These are phyloP conservation scores for Cephus runcator DNA, from an alignment of 2,888 invertebrate genomes.

Conservation along the genomic window DNA sequence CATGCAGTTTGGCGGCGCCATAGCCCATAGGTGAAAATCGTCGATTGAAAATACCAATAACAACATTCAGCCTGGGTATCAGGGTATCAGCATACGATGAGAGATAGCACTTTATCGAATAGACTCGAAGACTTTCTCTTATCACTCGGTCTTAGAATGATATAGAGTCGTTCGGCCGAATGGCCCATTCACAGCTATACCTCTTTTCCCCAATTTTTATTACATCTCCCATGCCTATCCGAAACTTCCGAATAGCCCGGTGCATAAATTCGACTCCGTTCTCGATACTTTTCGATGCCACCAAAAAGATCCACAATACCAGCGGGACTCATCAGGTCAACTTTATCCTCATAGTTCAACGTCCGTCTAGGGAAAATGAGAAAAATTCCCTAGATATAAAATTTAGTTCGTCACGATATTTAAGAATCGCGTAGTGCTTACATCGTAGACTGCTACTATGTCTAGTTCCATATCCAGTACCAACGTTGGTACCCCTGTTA, in stretches of 20 bases:
- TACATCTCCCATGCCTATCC: not conserved
- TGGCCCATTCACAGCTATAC: not conserved
- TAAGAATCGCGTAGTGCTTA: too few species aligned
- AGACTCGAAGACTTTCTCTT: slow-evolving; percentile 7
- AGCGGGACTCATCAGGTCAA: too few species aligned
- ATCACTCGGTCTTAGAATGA: not conserved
- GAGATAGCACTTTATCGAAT: slow-evolving; percentile 16
- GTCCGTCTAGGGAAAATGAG: not conserved
- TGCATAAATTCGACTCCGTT: not conserved
- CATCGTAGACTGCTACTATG: not conserved
- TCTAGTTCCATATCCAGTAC: not conserved
- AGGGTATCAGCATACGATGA: not conserved
- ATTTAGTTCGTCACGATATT: not conserved
- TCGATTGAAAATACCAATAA: not conserved
- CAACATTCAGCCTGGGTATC: not conserved
- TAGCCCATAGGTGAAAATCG: not conserved
- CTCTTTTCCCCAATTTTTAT: not conserved
- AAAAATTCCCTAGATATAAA: not conserved
- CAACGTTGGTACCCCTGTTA: not conserved
- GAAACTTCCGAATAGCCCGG: not conserved
- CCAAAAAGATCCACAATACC: too few species aligned
- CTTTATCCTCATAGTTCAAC: too few species aligned
- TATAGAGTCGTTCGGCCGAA: not conserved
- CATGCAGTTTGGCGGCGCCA: not conserved
- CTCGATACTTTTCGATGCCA: not conserved